Percentiles rank a stretch among this genome's conserved stretches.
Evolutionary conservation across 2,797 vertebrate genomes (phyloP).

Genomic region (Periophthalmus magnuspinnatus): DNA sequence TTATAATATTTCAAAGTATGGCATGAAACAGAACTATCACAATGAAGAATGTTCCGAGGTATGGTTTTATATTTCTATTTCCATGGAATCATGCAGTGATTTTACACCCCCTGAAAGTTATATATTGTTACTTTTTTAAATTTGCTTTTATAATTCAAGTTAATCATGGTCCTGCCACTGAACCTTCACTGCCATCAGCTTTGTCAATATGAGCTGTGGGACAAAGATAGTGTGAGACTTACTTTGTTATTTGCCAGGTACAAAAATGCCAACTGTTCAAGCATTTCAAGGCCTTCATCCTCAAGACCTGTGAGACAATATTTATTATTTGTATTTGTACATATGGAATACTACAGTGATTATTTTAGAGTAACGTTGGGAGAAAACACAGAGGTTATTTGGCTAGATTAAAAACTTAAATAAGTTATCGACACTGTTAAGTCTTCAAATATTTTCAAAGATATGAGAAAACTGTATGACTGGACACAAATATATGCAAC

Average conservation of each 20-base stretch:
- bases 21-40: too few relatives aligned
- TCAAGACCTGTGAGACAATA: constrained; percentile 82
- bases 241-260: constrained; percentile 98
- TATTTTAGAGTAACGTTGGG: not conserved
- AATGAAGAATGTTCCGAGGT: too few relatives aligned
- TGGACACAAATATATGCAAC: too few relatives aligned
- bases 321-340: not conserved
- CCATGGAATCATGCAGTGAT: too few relatives aligned
- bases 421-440: not conserved
- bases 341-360: not conserved
- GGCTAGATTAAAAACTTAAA: not conserved
- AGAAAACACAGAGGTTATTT: not conserved
- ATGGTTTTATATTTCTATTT: too few relatives aligned
- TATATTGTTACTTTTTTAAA: too few relatives aligned
- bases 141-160: not conserved
- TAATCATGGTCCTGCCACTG: not conserved
- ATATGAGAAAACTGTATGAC: too few relatives aligned
- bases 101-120: too few relatives aligned
- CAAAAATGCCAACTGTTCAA: constrained; percentile 90
- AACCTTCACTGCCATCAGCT: not conserved
- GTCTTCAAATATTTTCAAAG: too few relatives aligned
- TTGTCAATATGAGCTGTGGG: not conserved
- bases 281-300: constrained; percentile 91
- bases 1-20: too few relatives aligned
- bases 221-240: constrained; percentile 41